These are phyloP conservation scores for Haliclona indistincta DNA, from an alignment of 37 sponge, comb jelly and placozoan genomes.

Conservation along the genomic window DNA sequence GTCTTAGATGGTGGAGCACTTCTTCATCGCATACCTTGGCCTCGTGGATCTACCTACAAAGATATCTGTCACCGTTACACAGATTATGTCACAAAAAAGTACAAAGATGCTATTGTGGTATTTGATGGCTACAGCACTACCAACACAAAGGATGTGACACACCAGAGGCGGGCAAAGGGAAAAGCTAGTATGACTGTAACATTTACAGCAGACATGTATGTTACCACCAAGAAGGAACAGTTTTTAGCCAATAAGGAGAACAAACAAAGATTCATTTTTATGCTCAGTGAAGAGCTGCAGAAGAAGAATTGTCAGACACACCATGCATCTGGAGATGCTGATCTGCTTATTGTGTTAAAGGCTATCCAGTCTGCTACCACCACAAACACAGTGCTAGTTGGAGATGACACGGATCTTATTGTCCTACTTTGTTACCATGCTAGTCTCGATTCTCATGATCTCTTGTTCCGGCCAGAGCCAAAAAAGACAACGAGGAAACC, in stretches of 20 bases:
- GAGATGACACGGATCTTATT: no score
- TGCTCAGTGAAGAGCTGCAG: slow-evolving; percentile 29
- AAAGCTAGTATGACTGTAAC: no score
- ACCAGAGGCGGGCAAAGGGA: slow-evolving; percentile 20
- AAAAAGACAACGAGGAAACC: no score
- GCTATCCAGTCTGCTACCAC: no score
- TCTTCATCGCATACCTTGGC: slow-evolving; percentile 39
- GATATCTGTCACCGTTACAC: slow-evolving; percentile 35
- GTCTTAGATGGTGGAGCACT: slow-evolving; percentile 54
- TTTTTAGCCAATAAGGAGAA: no score
- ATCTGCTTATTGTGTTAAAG: no score
- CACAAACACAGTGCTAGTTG: no score
- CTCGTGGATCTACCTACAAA: slow-evolving; percentile 11
- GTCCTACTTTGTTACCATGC: no score
- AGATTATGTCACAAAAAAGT: slow-evolving; percentile 26
- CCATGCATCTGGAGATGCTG: no score
- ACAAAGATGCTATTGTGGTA: slow-evolving; percentile 30
- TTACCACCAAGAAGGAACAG: slow-evolving; percentile 16
- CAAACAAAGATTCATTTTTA: slow-evolving; percentile 14
- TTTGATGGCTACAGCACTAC: slow-evolving; percentile 32
- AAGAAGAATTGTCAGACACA: slow-evolving; percentile 10
- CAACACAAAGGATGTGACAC: slow-evolving; percentile 42
- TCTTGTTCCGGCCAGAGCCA: slow-evolving; percentile 3
- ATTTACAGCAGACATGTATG: no score
- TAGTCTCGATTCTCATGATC: not conserved